These are phyloP conservation scores for Bombyx mandarina DNA, from an alignment of 1,140 invertebrate species.

Conservation along the genomic window DNA sequence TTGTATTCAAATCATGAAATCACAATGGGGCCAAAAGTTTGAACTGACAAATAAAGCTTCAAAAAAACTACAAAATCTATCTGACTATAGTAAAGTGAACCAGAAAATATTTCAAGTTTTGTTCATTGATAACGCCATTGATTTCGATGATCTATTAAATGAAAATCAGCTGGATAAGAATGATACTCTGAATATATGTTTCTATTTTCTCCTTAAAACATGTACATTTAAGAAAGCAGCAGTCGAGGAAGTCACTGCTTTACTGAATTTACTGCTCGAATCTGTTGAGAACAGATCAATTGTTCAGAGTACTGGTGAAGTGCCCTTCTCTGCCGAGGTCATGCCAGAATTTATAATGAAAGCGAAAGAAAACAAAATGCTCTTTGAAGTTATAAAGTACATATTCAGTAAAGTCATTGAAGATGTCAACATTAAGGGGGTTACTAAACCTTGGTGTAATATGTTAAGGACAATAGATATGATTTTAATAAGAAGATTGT, in stretches of 20 bases:
- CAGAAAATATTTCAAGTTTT: constrained; percentile 43
- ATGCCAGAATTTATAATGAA: constrained; percentile 48
- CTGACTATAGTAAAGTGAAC: constrained; percentile 34
- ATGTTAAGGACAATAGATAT: constrained; percentile 36
- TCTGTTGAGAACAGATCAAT: constrained; percentile 45
- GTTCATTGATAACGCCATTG: constrained; percentile 31
- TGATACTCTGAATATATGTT: constrained; percentile 37
- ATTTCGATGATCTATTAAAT: constrained; percentile 43
- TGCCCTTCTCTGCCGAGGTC: constrained; percentile 32
- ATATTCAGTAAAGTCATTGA: constrained; percentile 53
- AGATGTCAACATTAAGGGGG: constrained; percentile 29
- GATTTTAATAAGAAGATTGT: constrained; percentile 41
- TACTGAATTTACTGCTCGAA: constrained; percentile 41
- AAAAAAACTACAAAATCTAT: constrained; percentile 34
- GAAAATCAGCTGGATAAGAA: constrained; percentile 35
- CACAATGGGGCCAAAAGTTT: constrained; percentile 63
- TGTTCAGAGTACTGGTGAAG: constrained; percentile 27
- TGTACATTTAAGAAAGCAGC: constrained; percentile 33
- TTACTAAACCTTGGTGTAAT: constrained; percentile 59
- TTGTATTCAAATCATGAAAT: constrained; percentile 65
- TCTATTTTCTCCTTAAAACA: constrained; percentile 48
- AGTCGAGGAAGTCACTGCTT: constrained; percentile 30
- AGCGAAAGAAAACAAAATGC: constrained; percentile 43
- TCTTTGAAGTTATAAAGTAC: constrained; percentile 55
- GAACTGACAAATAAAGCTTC: constrained; percentile 38